phyloP scores from a whole-genome alignment of 2,113 vertebrate species.

The Arvicanthis niloticus region DNA sequence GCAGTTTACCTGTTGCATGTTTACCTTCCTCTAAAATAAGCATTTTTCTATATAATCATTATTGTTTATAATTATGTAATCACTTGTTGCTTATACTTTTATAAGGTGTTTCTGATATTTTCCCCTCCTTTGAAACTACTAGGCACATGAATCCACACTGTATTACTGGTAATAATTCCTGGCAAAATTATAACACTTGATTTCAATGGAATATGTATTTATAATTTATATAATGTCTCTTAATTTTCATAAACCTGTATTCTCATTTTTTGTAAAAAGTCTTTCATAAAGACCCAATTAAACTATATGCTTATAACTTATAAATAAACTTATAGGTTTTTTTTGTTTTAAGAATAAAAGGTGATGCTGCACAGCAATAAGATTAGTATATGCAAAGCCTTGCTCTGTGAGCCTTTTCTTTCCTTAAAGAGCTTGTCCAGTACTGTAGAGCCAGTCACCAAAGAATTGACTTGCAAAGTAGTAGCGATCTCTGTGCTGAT shows the following conservation, averaged over 20 bases:
- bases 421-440: constrained; percentile 47
- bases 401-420: constrained; percentile 52
- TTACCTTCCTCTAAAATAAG: not conserved
- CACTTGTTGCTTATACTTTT: constrained; percentile 25
- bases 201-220: not conserved
- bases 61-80: constrained; percentile 28
- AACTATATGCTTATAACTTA: not conserved
- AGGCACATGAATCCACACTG: constrained; percentile 48
- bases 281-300: not conserved
- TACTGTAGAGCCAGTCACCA: constrained; percentile 47
- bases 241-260: not conserved
- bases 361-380: constrained; percentile 4
- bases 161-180: constrained; percentile 5
- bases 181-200: not conserved
- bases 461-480: constrained; percentile 46
- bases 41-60: not conserved
- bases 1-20: not conserved
- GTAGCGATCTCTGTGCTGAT: constrained; percentile 37
- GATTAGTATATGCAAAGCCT: constrained; percentile 43
- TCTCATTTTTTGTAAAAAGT: not conserved
- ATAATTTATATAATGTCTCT: not conserved
- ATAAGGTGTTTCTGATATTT: constrained; percentile 37
- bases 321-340: no score
- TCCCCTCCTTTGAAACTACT: constrained; percentile 19
- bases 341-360: constrained; percentile 18